Evolutionary conservation across 2,888 invertebrate genomes (phyloP).

Genomic region (Catocala nupta): DNA sequence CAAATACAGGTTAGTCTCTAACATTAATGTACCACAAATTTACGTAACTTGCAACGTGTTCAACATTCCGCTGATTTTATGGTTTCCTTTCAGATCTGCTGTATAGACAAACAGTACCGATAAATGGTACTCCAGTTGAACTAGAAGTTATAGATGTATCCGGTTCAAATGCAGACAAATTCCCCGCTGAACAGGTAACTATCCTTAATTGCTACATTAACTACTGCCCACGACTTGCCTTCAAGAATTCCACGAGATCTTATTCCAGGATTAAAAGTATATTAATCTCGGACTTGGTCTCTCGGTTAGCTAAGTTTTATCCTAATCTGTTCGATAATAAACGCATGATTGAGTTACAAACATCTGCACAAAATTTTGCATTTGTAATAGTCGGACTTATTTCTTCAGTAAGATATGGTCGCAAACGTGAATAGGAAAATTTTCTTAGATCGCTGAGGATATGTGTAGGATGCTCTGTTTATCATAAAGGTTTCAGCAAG

Average conservation of each 20-base stretch:
- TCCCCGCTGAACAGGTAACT: conserved; percentile 88
- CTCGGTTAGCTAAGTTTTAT: too few relatives aligned
- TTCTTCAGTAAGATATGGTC: neutral
- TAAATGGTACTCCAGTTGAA: conserved; percentile 91
- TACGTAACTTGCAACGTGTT: conserved; percentile 11
- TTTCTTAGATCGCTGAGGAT: neutral
- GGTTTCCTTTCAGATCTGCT: conserved; percentile 89
- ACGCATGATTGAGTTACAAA: too few relatives aligned
- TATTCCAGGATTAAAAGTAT: too few relatives aligned
- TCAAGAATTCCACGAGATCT: too few relatives aligned
- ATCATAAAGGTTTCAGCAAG: neutral
- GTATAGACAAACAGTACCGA: conserved; percentile 91
- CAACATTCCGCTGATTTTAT: conserved; percentile 35
- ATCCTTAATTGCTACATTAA: neutral
- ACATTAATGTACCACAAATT: conserved; percentile 8
- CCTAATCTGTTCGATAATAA: too few relatives aligned
- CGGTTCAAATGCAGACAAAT: conserved; percentile 89
- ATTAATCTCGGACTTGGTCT: too few relatives aligned
- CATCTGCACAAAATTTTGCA: too few relatives aligned
- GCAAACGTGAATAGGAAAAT: neutral
- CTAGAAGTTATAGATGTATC: conserved; percentile 94
- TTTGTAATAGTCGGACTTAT: too few relatives aligned
- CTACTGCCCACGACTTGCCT: too few relatives aligned
- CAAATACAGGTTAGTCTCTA: conserved; percentile 90
- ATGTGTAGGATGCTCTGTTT: too few relatives aligned